Evolutionary conservation across 2,888 invertebrate genomes (phyloP).

Genomic region (Antheraea yamamai): DNA sequence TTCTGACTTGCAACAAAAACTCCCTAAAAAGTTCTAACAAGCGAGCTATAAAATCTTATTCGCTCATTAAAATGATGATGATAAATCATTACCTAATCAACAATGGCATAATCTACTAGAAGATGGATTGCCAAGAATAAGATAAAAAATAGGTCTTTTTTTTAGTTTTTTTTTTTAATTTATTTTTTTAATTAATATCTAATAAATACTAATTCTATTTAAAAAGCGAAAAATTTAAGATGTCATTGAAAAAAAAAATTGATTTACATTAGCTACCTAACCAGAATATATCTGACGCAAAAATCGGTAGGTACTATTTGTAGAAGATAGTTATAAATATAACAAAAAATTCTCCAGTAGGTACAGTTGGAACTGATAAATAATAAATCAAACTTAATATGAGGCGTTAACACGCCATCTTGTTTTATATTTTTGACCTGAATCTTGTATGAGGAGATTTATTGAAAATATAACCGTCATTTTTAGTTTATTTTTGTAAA

Average conservation of each 20-base stretch:
- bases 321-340: conserved; percentile 1
- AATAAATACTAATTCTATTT: too few relatives aligned
- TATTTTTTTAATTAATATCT: too few relatives aligned
- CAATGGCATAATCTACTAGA: too few relatives aligned
- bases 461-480: conserved; percentile 13
- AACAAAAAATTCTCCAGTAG: background rate
- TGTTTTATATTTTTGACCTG: conserved; percentile 15
- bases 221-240: too few relatives aligned
- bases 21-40: too few relatives aligned
- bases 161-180: too few relatives aligned
- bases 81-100: too few relatives aligned
- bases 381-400: conserved; percentile 14
- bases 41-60: too few relatives aligned
- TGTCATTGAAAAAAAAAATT: background rate
- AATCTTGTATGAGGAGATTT: conserved; percentile 4
- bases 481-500: conserved; percentile 19
- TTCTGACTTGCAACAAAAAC: too few relatives aligned
- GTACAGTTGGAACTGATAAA: background rate
- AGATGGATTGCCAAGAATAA: too few relatives aligned
- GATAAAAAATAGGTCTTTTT: too few relatives aligned
- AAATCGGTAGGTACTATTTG: background rate
- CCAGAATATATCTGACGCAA: background rate
- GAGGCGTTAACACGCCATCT: conserved; percentile 12
- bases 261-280: background rate
- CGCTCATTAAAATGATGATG: too few relatives aligned